phyloP scores from a whole-genome alignment of 2,113 vertebrate species.

The Isichthys henryi region DNA sequence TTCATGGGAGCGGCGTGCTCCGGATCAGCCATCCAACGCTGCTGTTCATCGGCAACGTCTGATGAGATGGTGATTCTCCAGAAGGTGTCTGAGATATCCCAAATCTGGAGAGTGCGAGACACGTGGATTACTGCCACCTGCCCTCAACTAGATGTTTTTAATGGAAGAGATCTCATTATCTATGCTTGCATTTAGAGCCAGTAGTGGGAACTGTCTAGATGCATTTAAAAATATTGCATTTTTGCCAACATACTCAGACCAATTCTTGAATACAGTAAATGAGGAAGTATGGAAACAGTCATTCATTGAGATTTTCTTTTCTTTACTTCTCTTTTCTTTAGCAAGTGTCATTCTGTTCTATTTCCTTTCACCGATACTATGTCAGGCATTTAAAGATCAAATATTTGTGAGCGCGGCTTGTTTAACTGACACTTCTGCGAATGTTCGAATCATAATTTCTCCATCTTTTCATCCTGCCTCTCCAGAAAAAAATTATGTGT shows the following conservation, averaged over 20 bases:
- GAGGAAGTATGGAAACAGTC: not conserved
- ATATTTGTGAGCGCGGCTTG: not conserved
- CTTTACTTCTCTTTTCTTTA: conserved; percentile 11
- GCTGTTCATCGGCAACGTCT: conserved; percentile 53
- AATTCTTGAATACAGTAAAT: not conserved
- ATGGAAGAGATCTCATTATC: conserved; percentile 65
- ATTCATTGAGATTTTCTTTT: conserved; percentile 15
- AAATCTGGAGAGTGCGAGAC: conserved; percentile 42
- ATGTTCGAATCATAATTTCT: not conserved
- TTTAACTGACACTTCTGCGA: not conserved
- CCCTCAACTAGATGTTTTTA: conserved; percentile 54
- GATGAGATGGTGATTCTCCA: conserved; percentile 57
- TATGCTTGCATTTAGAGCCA: conserved; percentile 49
- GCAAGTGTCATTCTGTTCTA: conserved; percentile 7
- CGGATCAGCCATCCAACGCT: conserved; percentile 44
- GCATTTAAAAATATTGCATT: conserved; percentile 58
- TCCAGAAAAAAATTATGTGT: conserved; percentile 2
- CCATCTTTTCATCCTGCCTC: not conserved
- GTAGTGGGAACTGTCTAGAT: conserved; percentile 48
- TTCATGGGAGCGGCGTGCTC: conserved; percentile 15
- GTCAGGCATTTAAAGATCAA: conserved; percentile 19
- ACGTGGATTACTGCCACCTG: conserved; percentile 54
- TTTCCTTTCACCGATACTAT: not conserved
- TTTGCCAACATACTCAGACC: conserved; percentile 15
- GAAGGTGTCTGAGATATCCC: conserved; percentile 57